A percentile compares a stretch with the other conserved stretches of the same genome.
Conservation (phyloP, 2,797 vertebrate genomes). For the Eospalax fontanierii region DNA sequence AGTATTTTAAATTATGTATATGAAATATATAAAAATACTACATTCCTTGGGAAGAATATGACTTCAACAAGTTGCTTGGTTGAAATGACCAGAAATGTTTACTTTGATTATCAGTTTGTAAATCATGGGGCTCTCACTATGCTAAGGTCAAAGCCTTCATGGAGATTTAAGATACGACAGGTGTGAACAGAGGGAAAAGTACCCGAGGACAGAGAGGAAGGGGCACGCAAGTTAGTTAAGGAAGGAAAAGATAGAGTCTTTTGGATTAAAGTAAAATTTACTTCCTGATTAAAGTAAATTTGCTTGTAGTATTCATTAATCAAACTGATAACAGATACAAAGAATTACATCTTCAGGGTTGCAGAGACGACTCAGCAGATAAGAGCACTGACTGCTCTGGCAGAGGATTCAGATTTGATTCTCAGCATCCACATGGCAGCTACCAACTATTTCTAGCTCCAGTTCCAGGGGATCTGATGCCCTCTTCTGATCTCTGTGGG, state of each 20-base stretch:
- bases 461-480: too few species aligned
- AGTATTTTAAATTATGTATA: neutral
- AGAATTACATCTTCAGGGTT: too few species aligned
- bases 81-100: slow-evolving; percentile 17
- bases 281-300: neutral
- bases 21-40: neutral
- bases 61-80: neutral
- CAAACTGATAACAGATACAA: neutral
- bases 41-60: neutral
- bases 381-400: too few species aligned
- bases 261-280: too few species aligned
- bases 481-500: too few species aligned
- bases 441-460: too few species aligned
- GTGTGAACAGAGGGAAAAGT: neutral
- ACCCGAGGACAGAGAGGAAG: neutral
- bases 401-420: too few species aligned
- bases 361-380: too few species aligned
- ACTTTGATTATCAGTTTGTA: too few species aligned
- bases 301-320: slow-evolving; percentile 12
- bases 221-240: neutral
- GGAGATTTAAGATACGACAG: slow-evolving; percentile 8
- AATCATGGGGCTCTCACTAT: too few species aligned
- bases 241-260: neutral
- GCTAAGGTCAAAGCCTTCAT: too few species aligned
- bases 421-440: too few species aligned